Percentiles rank a stretch among this genome's conserved stretches.
phyloP scores from a whole-genome alignment of 2,888 invertebrate genomes.

The Nemotelus nigrinus region DNA sequence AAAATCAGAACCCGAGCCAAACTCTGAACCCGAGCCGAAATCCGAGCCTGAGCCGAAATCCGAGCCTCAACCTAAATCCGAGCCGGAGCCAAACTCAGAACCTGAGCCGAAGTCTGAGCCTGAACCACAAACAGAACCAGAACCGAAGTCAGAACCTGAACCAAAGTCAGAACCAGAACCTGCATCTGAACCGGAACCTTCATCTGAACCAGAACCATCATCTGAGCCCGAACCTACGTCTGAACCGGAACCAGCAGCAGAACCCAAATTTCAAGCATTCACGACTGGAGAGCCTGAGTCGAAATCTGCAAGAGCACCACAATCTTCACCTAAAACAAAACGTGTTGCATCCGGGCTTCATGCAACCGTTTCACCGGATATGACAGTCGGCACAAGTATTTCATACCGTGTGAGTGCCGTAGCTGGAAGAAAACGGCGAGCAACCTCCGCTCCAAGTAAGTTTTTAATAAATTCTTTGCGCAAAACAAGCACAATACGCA shows the following conservation, averaged over 20 bases:
- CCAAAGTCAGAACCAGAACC: slow-evolving; percentile 62
- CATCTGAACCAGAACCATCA: slow-evolving; percentile 14
- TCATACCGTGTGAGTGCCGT: slow-evolving; percentile 79
- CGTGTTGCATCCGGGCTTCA: slow-evolving; percentile 68
- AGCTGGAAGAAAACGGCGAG: slow-evolving; percentile 58
- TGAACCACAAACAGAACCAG: slow-evolving; percentile 61
- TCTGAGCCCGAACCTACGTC: slow-evolving; percentile 16
- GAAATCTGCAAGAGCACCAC: slow-evolving; percentile 52
- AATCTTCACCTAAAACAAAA: slow-evolving; percentile 65
- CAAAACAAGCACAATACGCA: not conserved
- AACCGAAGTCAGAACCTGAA: slow-evolving; percentile 64
- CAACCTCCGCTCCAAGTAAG: slow-evolving; percentile 51
- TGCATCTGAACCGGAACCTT: slow-evolving; percentile 60
- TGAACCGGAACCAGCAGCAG: slow-evolving; percentile 57
- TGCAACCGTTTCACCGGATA: slow-evolving; percentile 68
- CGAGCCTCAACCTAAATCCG: slow-evolving; percentile 63
- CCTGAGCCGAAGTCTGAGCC: slow-evolving; percentile 54
- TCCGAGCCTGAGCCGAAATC: slow-evolving; percentile 65
- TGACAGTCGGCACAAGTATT: slow-evolving; percentile 81
- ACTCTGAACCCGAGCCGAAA: slow-evolving; percentile 64
- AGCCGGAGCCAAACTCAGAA: slow-evolving; percentile 64
- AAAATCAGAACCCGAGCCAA: slow-evolving; percentile 61
- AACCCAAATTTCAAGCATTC: slow-evolving; percentile 60
- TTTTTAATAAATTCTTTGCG: not conserved
- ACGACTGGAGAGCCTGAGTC: slow-evolving; percentile 62